Percentiles rank a stretch among this genome's conserved stretches.
These are phyloP conservation scores for Anableps anableps DNA, from an alignment of 2,797 vertebrate genomes.

Conservation along the genomic window DNA sequence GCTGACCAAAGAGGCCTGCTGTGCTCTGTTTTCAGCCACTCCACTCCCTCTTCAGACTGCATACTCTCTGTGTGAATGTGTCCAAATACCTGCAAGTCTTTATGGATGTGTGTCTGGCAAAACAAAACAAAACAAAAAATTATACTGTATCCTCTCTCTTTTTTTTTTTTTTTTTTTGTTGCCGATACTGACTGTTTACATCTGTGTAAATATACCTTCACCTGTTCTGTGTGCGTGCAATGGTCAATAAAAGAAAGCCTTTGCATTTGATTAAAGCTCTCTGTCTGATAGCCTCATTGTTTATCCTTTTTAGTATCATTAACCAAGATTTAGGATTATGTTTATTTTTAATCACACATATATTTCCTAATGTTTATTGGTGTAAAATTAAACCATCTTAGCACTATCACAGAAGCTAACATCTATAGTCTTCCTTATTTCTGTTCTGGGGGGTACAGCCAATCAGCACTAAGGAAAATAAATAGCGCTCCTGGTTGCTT, in stretches of 20 bases:
- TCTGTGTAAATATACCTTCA: constrained; percentile 80
- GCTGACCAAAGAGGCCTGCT: constrained; percentile 76
- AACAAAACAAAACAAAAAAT: background rate
- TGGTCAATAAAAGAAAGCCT: constrained; percentile 81
- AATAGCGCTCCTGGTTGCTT: too few relatives aligned
- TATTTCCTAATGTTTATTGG: too few relatives aligned
- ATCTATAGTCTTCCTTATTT: too few relatives aligned
- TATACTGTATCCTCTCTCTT: constrained; percentile 33
- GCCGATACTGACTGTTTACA: constrained; percentile 82
- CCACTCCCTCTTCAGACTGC: constrained; percentile 71
- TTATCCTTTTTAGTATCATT: constrained; percentile 16
- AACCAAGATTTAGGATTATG: background rate
- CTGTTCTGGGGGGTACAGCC: too few relatives aligned
- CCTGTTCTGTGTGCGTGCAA: constrained; percentile 79
- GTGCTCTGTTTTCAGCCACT: constrained; percentile 68
- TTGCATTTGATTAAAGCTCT: constrained; percentile 77
- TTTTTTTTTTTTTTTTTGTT: constrained; percentile 60
- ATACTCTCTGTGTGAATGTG: constrained; percentile 44
- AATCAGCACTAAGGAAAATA: too few relatives aligned
- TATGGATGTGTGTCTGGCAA: constrained; percentile 41
- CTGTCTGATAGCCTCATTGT: constrained; percentile 40
- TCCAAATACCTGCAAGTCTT: constrained; percentile 53
- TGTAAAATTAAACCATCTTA: too few relatives aligned
- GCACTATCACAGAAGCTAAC: too few relatives aligned
- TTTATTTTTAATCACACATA: background rate